Evolutionary conservation across 2,888 invertebrate genomes (phyloP), one percentile per base, ranked within the genome.

Genomic region (Slavum lentiscoides): DNA sequence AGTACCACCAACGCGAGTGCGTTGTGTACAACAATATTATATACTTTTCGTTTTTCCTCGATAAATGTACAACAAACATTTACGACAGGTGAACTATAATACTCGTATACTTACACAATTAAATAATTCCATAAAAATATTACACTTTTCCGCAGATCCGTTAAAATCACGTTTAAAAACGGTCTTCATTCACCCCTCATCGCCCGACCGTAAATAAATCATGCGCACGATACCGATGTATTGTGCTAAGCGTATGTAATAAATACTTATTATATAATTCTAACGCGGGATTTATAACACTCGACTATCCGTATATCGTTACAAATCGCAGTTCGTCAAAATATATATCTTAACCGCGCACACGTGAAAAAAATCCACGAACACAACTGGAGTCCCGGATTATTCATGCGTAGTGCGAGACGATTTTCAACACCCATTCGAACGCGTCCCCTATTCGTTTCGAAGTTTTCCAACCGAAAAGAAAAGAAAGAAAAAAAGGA

Each of bases 391-490:
- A 55, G n/a, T 9, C 43, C 67, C 19, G 49, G 67, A 68, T 76
- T 68, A 68, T 59, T 67, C 75, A 67, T 68, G 75, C 67, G 75
- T 75, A 30, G 23, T 59, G 59, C 59, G 59, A 68, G 49, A 76
- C 75, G 68, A 76, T 68, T 68, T 76, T 68, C 68, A 49, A 76
- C 67, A 68, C 68, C 59, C 59, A 39, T 75, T 30, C 23, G 23
- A 66, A 58, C 43, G 58, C 43, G 43, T 43, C 30, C 74, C 55
- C 67, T 19, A 68, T 76, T 59, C 75, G 67, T 76, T 76, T 59
- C 59, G 49, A 76, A 76, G 67, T 68, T 76, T 76, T 67, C 49
- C 75, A n/a, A 76, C 67, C 67, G 68, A 76, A 67, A 53, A 62
- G 67, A 53, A 62, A 30, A 30, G 4, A 30, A 30, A 4, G 4